Evolutionary conservation across 2,888 invertebrate genomes (phyloP).

Genomic region (Quadriops clusia): DNA sequence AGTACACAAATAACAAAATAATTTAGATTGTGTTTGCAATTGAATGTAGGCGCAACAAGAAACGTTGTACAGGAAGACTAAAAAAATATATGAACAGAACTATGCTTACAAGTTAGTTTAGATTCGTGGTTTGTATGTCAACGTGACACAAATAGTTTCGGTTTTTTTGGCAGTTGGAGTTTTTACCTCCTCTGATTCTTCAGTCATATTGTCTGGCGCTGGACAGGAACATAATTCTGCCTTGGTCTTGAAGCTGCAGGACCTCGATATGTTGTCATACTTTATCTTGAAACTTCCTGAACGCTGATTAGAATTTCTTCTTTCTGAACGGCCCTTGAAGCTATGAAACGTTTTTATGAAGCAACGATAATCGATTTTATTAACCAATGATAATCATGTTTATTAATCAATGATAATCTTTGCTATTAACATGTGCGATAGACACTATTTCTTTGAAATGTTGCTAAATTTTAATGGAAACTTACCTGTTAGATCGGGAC

Average conservation of each 20-base stretch:
- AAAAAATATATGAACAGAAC: too few species aligned
- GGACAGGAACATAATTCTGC: constrained; percentile 34
- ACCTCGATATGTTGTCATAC: constrained; percentile 32
- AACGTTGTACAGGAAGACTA: too few species aligned
- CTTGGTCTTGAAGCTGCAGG: constrained; percentile 34
- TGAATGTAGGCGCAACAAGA: too few species aligned
- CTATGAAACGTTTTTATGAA: too few species aligned
- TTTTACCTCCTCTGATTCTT: constrained; percentile 14
- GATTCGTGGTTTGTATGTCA: constrained; percentile 36
- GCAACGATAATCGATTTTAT: too few species aligned
- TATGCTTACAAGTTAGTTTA: too few species aligned
- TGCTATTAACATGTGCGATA: constrained; percentile 11
- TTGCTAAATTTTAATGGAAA: too few species aligned
- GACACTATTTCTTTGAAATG: too few species aligned
- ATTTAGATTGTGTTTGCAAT: too few species aligned
- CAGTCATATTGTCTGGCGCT: constrained; percentile 16
- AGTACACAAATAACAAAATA: too few species aligned
- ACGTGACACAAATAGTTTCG: constrained; percentile 35
- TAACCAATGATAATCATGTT: too few species aligned
- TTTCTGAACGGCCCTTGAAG: constrained; percentile 31
- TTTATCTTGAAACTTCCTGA: constrained; percentile 34
- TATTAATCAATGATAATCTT: too few species aligned
- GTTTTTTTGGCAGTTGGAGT: constrained; percentile 23
- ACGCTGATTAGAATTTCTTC: constrained; percentile 28
- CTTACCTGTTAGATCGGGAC: constrained; percentile 34